Conservation (phyloP, 1,140 invertebrate genomes). For the Bombus superbus region DNA sequence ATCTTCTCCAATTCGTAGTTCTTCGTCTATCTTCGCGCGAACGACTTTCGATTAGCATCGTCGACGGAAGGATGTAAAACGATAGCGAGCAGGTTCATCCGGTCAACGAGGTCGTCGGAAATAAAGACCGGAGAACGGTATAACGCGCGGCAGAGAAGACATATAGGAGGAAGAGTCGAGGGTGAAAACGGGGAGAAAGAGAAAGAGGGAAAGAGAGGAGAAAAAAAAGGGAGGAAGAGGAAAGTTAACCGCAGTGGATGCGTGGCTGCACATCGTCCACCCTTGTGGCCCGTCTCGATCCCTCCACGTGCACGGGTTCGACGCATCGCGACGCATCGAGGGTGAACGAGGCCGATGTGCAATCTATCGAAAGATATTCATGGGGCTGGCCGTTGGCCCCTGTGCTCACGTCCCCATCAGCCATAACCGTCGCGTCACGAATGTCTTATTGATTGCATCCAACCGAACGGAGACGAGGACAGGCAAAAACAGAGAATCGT, state of each 20-base stretch:
- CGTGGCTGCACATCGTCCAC: constrained; percentile 78
- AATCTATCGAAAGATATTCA: constrained; percentile 84
- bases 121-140: constrained; percentile 4
- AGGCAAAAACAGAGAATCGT: constrained; percentile 53
- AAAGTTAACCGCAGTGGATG: constrained; percentile 81
- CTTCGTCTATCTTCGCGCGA: neutral
- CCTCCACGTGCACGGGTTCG: constrained; percentile 44
- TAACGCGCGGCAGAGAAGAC: constrained; percentile 13
- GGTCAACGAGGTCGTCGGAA: neutral
- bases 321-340: constrained; percentile 74
- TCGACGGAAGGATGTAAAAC: neutral
- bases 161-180: constrained; percentile 23
- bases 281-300: constrained; percentile 67
- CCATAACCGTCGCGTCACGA: constrained; percentile 82
- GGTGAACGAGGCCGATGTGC: constrained; percentile 79
- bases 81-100: neutral
- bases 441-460: constrained; percentile 83
- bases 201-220: constrained; percentile 51
- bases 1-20: neutral
- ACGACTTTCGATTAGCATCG: neutral
- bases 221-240: constrained; percentile 58
- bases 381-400: constrained; percentile 78
- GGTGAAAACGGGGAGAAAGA: constrained; percentile 3
- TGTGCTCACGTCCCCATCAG: constrained; percentile 76
- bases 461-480: constrained; percentile 61